Percentiles rank a stretch among this genome's conserved stretches.
Conservation (phyloP, 2,797 vertebrate genomes). For the Hippoglossus hippoglossus region DNA sequence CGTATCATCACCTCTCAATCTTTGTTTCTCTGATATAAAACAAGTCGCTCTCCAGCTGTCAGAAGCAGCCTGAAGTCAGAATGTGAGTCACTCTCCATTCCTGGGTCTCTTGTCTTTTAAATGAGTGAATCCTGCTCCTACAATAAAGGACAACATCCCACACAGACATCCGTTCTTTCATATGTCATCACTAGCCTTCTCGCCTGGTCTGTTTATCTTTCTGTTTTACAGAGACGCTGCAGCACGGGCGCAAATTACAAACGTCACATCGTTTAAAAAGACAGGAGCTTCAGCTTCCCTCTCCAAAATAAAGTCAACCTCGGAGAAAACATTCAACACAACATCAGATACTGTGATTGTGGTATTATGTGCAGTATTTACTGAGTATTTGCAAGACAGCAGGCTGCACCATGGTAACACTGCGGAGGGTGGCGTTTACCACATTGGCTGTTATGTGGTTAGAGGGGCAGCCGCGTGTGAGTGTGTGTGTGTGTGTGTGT, state of each 20-base stretch:
- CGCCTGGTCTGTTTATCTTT: constrained; percentile 31
- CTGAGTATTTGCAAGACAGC: too few species aligned
- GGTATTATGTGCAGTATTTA: too few species aligned
- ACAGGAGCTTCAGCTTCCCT: background rate
- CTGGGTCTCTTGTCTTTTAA: background rate
- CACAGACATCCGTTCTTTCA: constrained; percentile 10
- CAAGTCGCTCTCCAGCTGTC: background rate
- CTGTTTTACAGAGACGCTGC: constrained; percentile 8
- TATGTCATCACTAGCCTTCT: constrained; percentile 36
- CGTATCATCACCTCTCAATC: background rate
- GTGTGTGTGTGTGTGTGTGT: background rate
- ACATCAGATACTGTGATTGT: constrained; percentile 10
- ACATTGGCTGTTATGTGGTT: too few species aligned
- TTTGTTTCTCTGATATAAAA: background rate
- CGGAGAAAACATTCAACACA: constrained; percentile 4
- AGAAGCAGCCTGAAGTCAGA: background rate
- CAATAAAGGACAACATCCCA: constrained; percentile 8
- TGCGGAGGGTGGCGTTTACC: too few species aligned
- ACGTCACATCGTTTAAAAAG: constrained; percentile 7
- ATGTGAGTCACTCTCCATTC: constrained; percentile 28
- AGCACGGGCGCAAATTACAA: constrained; percentile 23
- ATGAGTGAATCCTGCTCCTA: background rate
- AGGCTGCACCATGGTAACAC: background rate
- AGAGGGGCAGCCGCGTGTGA: background rate
- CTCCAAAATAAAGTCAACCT: background rate